A percentile compares a stretch with the other conserved stretches of the same genome.
These are phyloP conservation scores for Sinocyclocheilus rhinocerous DNA, from an alignment of 2,113 vertebrate genomes.

Conservation along the genomic window DNA sequence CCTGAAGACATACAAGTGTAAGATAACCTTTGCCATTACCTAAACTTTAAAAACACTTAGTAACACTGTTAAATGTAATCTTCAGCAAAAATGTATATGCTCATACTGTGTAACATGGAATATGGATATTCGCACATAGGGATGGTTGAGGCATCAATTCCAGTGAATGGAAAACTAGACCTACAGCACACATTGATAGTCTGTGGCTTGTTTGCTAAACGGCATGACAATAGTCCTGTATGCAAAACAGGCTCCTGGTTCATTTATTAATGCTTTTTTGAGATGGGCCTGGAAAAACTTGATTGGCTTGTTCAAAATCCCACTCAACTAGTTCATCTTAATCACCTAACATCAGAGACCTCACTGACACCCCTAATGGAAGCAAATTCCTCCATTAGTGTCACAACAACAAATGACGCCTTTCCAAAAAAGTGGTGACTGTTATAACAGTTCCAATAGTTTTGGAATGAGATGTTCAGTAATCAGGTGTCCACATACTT, in stretches of 20 bases:
- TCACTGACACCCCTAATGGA: no score
- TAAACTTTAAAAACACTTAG: no score
- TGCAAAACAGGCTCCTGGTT: background rate
- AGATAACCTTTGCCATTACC: no score
- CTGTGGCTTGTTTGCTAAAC: background rate
- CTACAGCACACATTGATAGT: background rate
- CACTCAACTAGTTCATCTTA: background rate
- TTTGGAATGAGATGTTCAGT: background rate
- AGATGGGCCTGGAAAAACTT: background rate
- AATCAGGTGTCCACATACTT: conserved; percentile 10
- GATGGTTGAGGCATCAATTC: background rate
- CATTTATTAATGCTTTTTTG: no score
- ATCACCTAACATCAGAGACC: background rate
- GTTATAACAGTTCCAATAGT: background rate
- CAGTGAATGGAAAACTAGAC: background rate
- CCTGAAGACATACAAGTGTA: background rate
- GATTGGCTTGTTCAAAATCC: background rate
- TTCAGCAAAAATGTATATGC: no score
- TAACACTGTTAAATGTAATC: no score
- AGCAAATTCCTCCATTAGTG: background rate
- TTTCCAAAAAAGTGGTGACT: background rate
- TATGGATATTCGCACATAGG: background rate
- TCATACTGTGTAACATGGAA: background rate
- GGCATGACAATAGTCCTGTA: background rate
- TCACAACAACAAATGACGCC: background rate